A percentile compares a stretch with the other conserved stretches of the same genome.
phyloP scores from a whole-genome alignment of 2,888 invertebrate species.

The Herminia tarsipennalis region DNA sequence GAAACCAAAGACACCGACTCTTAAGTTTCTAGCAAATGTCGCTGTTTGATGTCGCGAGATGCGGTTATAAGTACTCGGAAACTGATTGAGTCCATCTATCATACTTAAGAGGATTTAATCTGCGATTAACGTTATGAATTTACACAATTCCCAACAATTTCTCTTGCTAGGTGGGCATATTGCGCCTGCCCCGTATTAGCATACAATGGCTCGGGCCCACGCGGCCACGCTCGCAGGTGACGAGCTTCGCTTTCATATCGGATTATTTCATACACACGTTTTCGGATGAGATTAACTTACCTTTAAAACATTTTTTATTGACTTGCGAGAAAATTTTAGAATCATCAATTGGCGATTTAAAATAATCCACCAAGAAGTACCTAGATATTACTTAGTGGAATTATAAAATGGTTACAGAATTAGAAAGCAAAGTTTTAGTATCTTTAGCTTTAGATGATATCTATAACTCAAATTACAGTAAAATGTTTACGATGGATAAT shows the following conservation, averaged over 20 bases:
- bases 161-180: slow-evolving; percentile 51
- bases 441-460: slow-evolving; percentile 17
- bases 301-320: slow-evolving; percentile 32
- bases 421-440: slow-evolving; percentile 36
- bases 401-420: slow-evolving; percentile 5
- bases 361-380: neutral
- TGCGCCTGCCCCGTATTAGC: slow-evolving; percentile 54
- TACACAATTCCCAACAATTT: slow-evolving; percentile 65
- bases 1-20: neutral
- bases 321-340: slow-evolving; percentile 7
- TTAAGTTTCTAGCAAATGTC: neutral
- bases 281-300: slow-evolving; percentile 35
- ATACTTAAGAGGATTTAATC: slow-evolving; percentile 40
- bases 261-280: slow-evolving; percentile 38
- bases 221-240: slow-evolving; percentile 68
- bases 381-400: slow-evolving; percentile 5
- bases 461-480: slow-evolving; percentile 30
- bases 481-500: slow-evolving; percentile 39
- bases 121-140: slow-evolving; percentile 49
- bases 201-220: slow-evolving; percentile 68
- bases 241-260: slow-evolving; percentile 57
- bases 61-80: slow-evolving; percentile 22
- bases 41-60: slow-evolving; percentile 6
- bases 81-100: slow-evolving; percentile 46
- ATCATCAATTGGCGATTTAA: neutral